Evolutionary conservation across 2,888 invertebrate species (phyloP).

Genomic region (Hipparchia sbordonii): DNA sequence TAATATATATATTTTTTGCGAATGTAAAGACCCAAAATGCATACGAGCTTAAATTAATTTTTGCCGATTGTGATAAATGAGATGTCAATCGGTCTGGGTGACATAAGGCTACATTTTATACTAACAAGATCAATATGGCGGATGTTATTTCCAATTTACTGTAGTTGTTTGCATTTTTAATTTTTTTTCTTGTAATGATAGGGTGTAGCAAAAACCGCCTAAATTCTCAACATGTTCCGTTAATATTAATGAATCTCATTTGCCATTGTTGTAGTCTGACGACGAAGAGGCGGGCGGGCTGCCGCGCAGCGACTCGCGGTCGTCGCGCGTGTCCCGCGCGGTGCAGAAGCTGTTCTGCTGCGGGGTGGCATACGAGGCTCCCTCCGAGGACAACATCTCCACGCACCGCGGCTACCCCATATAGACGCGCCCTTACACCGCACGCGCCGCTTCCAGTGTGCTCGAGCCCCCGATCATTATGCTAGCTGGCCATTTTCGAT

Average conservation of each 20-base stretch:
- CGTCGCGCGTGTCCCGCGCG: slow-evolving; percentile 65
- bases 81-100: too few relatives aligned
- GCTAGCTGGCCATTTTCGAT: slow-evolving; percentile 59
- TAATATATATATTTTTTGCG: not conserved
- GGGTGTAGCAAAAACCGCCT: too few relatives aligned
- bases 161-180: too few relatives aligned
- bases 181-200: too few relatives aligned
- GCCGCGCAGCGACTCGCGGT: slow-evolving; percentile 69
- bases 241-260: slow-evolving; percentile 37
- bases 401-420: slow-evolving; percentile 47
- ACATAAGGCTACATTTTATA: too few relatives aligned
- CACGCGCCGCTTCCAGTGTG: slow-evolving; percentile 28
- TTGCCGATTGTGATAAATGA: too few relatives aligned
- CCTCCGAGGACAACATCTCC: slow-evolving; percentile 66
- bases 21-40: too few relatives aligned
- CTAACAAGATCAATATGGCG: too few relatives aligned
- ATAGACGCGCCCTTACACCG: slow-evolving; percentile 42
- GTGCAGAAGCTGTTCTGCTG: slow-evolving; percentile 73
- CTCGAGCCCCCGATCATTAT: slow-evolving; percentile 45
- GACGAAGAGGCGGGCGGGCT: slow-evolving; percentile 75
- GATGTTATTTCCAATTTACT: too few relatives aligned
- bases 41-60: too few relatives aligned
- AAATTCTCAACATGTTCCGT: not conserved
- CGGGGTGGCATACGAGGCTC: slow-evolving; percentile 61
- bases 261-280: slow-evolving; percentile 66